Evolutionary conservation across 2,797 vertebrate genomes (phyloP), one percentile per base, ranked within the genome.

Genomic region (Galago senegalensis): DNA sequence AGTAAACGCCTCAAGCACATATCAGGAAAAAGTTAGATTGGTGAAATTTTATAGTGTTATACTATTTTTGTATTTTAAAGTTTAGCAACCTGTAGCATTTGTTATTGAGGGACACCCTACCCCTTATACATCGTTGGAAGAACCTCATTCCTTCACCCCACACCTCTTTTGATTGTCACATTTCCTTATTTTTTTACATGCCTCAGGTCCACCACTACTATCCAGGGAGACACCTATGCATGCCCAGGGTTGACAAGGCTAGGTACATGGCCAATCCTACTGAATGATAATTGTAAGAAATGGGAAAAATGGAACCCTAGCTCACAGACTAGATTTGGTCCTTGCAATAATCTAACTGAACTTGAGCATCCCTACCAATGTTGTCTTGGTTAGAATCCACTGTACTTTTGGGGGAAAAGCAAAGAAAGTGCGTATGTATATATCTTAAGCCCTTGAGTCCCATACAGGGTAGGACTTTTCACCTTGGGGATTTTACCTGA

Each of bases 1-100:
- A 95, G 75, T 96, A 65, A 94, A 97, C 70, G 94, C 61, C 69
- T 92, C 93, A 98, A 98, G 14, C 37, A 95, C 70, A 73, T 82
- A 91, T 89, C 43, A 92, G 23, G 21, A 72, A 75, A 96, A 85
- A 90, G 12, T 92, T 70, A 96, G 86, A 93, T 37, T 82, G 76
- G 82, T 82, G 56, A 88, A 77, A 76, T 10, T 92, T 93, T 89
- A 92, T 2, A 96, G 27, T 82, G 80, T 60, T 76, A 82, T 67
- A 73, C 49, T 63, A 97, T n/a, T n/a, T 87, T 96, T 89, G 0
- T 60, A 95, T 56, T 97, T 96, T 84, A 97, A 40, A 90, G 65
- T 94, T 90, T 63, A 88, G 79, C 27, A 69, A 90, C 37, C 58
- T 88, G 60, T 0, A 90, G 27, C 91, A 65, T 81, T 58, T 96